These are phyloP conservation scores for Enteromius paludinosus DNA, from an alignment of 2,797 vertebrate genomes.

Conservation along the genomic window DNA sequence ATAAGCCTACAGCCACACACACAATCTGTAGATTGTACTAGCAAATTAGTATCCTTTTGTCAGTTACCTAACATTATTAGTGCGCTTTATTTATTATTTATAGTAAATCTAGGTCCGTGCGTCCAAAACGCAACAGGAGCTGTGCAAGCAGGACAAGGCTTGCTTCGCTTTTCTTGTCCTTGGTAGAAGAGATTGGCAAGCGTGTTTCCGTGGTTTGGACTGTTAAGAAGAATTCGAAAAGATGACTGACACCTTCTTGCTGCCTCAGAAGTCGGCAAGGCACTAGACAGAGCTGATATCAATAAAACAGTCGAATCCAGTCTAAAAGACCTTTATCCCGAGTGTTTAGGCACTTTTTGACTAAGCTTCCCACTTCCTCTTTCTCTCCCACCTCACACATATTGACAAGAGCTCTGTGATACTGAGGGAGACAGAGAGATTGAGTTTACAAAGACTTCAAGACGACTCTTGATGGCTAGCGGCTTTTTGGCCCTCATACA, in stretches of 20 bases:
- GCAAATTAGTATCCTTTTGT: slow-evolving; percentile 14
- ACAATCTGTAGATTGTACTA: not conserved
- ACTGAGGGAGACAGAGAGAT: slow-evolving; percentile 23
- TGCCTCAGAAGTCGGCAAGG: slow-evolving; percentile 1
- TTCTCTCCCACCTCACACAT: slow-evolving; percentile 29
- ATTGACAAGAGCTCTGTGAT: slow-evolving; percentile 36
- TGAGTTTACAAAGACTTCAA: slow-evolving; percentile 46
- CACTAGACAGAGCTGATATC: slow-evolving; percentile 18
- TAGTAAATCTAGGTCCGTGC: slow-evolving; percentile 1
- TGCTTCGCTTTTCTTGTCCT: not conserved
- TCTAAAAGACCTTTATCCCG: slow-evolving; percentile 31
- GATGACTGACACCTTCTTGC: slow-evolving; percentile 20
- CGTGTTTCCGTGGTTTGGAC: slow-evolving; percentile 3
- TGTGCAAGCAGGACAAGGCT: not conserved
- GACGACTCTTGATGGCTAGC: slow-evolving; percentile 25
- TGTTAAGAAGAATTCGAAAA: slow-evolving; percentile 13
- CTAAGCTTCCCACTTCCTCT: slow-evolving; percentile 21
- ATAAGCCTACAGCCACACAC: not conserved
- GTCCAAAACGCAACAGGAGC: slow-evolving; percentile 16
- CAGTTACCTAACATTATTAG: slow-evolving; percentile 11
- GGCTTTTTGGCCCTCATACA: slow-evolving; percentile 19
- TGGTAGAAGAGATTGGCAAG: not conserved
- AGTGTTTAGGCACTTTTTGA: slow-evolving; percentile 32
- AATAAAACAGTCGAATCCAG: slow-evolving; percentile 26
- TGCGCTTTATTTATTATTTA: slow-evolving; percentile 27